Evolutionary conservation across 2,888 invertebrate species (phyloP).

Genomic region (Stenchaetothrips biformis): DNA sequence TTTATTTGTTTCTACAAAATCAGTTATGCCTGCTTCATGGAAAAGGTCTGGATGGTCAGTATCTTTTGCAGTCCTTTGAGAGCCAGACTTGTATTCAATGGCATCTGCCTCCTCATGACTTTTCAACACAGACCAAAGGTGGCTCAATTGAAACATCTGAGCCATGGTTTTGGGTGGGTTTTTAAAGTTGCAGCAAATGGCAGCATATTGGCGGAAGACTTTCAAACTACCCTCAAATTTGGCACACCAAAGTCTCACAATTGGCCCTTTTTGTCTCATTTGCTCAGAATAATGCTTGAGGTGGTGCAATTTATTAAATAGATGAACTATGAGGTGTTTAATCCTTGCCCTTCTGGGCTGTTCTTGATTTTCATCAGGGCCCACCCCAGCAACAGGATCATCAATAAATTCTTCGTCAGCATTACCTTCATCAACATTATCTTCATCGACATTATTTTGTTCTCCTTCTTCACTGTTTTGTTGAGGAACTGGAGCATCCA

Average conservation of each 20-base stretch:
- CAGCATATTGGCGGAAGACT: background rate
- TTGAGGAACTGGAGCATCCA: background rate
- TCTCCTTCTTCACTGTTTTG: background rate
- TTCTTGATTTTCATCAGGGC: too few species aligned
- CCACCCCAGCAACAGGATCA: background rate
- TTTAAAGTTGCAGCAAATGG: background rate
- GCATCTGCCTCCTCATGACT: background rate
- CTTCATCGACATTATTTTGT: background rate
- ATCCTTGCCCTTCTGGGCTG: background rate
- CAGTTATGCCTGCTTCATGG: background rate
- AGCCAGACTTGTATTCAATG: background rate
- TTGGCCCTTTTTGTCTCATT: background rate
- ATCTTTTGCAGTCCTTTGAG: background rate
- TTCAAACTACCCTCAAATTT: background rate
- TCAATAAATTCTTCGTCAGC: background rate
- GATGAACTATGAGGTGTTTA: background rate
- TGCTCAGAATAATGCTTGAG: background rate
- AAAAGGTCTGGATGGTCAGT: background rate
- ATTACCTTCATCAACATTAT: background rate
- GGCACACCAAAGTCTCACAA: background rate
- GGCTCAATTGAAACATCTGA: too few species aligned
- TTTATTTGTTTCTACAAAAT: background rate
- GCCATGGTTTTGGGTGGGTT: too few species aligned
- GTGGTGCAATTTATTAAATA: background rate
- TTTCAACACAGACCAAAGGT: too few species aligned